Percentiles rank a stretch among this genome's conserved stretches.
These are phyloP conservation scores for Ommatoiulus sabulosus DNA, from an alignment of 2,888 invertebrate species.

Conservation along the genomic window DNA sequence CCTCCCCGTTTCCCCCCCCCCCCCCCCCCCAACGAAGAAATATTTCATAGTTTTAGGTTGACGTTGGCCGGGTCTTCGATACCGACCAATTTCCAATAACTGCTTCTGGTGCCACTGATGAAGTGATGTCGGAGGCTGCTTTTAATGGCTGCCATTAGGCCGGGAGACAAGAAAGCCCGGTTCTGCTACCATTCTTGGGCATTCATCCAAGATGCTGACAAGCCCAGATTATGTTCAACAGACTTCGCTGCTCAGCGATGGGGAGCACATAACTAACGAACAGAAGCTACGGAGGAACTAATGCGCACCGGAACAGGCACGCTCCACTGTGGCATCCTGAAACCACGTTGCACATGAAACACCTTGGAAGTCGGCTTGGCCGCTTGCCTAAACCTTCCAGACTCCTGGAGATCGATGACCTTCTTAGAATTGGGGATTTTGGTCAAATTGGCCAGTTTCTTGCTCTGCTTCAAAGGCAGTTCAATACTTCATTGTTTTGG, in stretches of 20 bases:
- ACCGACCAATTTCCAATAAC: conserved; percentile 45
- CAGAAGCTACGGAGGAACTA: background rate
- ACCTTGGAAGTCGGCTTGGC: background rate
- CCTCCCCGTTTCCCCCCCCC: no score
- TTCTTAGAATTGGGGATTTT: background rate
- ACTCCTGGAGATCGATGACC: background rate
- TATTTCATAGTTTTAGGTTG: conserved; percentile 42
- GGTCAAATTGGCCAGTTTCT: no score
- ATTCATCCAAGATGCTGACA: conserved; percentile 33
- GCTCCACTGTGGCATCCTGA: background rate
- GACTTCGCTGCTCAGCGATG: conserved; percentile 10
- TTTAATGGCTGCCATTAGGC: conserved; percentile 41
- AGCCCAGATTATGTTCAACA: conserved; percentile 41
- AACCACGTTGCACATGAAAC: background rate
- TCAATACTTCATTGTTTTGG: no score
- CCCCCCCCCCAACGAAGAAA: conserved; percentile 9
- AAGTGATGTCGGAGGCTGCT: conserved; percentile 45
- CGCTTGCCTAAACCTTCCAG: background rate
- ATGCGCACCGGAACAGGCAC: background rate
- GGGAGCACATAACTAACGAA: conserved; percentile 39
- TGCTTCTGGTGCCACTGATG: conserved; percentile 25
- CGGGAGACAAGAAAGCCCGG: background rate
- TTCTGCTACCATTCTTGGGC: background rate
- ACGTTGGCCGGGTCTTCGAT: conserved; percentile 6
- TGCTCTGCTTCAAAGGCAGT: no score